Evolutionary conservation across 2,888 invertebrate species (phyloP), one percentile per base, ranked within the genome.

Genomic region (Xanthostigma xanthostigma): DNA sequence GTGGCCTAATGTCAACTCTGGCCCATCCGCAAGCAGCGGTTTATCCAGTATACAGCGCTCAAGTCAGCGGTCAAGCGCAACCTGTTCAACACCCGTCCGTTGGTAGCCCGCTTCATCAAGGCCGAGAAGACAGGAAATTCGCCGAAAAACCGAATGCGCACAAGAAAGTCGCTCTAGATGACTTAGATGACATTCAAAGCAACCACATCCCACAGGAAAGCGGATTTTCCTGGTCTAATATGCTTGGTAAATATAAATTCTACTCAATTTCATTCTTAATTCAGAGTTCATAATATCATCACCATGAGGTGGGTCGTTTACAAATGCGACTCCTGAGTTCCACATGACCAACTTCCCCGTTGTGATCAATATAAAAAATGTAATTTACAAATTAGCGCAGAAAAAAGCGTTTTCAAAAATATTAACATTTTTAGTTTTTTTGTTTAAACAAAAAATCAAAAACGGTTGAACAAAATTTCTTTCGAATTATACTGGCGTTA

Each of bases 81-180:
- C 48, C 48, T 11, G 12, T n/a, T 43, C 27, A 27, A 27, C 27
- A 27, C 6, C 27, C 27, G 6, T 27, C 43, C 27, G 33, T 36
- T 43, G 13, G 33, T 46, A 41, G 38, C 44, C 27, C 55, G 53
- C 12, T 54, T 52, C 48, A 49, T 53, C 10, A 55, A 56, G 8
- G 56, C 61, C 70, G 57, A 62, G 80, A 72, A 57, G 79, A 80
- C 51, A 73, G 91, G 53, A 92, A 91, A 71, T 90, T 84, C 64
- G 88, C 86, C 0, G 89, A 88, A 62, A 92, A 92, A 64, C 84
- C 90, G 11, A 92, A 91, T 62, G 81, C 86, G 12, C 77, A 87
- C 60, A 92, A 92, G 70, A 92, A 92, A 69, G 89, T 89, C 5
- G 81, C 81, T 3, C 65, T 84, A 36, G 86, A 88, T 58, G 86